Evolutionary conservation across 2,888 invertebrate genomes (phyloP).

Genomic region (Cabera pusaria): DNA sequence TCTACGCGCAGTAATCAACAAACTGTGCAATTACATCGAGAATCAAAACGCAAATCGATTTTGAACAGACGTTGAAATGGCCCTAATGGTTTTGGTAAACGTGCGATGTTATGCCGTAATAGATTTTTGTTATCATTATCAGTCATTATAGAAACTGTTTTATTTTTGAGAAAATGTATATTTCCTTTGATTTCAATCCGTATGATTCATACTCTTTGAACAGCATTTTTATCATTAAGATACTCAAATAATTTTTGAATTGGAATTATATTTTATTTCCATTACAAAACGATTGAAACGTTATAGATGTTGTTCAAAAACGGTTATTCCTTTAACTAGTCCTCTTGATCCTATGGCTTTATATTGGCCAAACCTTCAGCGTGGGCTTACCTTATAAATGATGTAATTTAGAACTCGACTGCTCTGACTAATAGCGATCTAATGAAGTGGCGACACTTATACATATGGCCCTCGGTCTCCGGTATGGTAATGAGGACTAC

Average conservation of each 20-base stretch:
- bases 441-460: conserved; percentile 70
- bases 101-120: conserved; percentile 11
- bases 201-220: no score
- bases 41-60: conserved; percentile 22
- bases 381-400: conserved; percentile 65
- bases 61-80: conserved; percentile 17
- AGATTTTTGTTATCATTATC: no score
- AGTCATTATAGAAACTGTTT: no score
- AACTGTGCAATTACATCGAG: conserved; percentile 26
- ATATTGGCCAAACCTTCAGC: conserved; percentile 36
- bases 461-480: conserved; percentile 35
- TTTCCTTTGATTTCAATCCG: no score
- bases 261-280: no score
- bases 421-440: conserved; percentile 66
- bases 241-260: no score
- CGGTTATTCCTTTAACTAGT: no score
- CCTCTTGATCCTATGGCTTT: no score
- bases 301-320: no score
- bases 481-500: conserved; percentile 18
- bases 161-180: no score
- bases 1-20: conserved; percentile 28
- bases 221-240: no score
- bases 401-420: conserved; percentile 58
- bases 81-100: conserved; percentile 11
- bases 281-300: no score